phyloP scores from a whole-genome alignment of 2,888 invertebrate species.

The Rhodophaea formosa region DNA sequence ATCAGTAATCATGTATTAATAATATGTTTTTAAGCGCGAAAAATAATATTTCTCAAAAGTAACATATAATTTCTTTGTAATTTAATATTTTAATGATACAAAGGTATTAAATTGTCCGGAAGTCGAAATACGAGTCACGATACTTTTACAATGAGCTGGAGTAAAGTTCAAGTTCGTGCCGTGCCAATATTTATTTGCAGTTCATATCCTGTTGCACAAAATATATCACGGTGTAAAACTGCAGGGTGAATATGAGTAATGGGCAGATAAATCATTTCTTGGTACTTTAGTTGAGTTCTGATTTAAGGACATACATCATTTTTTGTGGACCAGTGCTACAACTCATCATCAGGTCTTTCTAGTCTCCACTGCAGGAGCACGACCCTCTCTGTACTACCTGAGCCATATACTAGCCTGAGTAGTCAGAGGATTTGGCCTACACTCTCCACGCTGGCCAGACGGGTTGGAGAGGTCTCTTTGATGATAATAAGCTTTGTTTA shows the following conservation, averaged over 20 bases:
- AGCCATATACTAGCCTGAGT: too few relatives aligned
- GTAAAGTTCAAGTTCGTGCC: slow-evolving; percentile 39
- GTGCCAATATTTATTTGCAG: slow-evolving; percentile 29
- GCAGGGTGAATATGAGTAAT: neutral
- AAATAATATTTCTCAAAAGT: neutral
- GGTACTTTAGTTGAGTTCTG: too few relatives aligned
- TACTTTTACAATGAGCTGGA: slow-evolving; percentile 20
- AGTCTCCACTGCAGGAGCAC: too few relatives aligned
- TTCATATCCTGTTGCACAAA: slow-evolving; percentile 15
- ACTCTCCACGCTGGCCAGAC: too few relatives aligned
- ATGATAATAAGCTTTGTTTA: too few relatives aligned
- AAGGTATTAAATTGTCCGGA: neutral
- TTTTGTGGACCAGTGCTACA: too few relatives aligned
- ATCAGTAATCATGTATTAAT: too few relatives aligned
- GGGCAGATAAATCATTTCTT: neutral
- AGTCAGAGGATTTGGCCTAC: too few relatives aligned
- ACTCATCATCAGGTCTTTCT: too few relatives aligned
- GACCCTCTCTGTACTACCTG: too few relatives aligned
- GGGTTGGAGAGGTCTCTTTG: too few relatives aligned
- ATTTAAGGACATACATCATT: too few relatives aligned
- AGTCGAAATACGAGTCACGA: neutral
- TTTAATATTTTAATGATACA: neutral
- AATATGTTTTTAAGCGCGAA: neutral
- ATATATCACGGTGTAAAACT: slow-evolving; percentile 6
- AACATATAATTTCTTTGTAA: neutral